Conservation (phyloP, 2,797 vertebrate species). For the Sebastes baramenuke region DNA sequence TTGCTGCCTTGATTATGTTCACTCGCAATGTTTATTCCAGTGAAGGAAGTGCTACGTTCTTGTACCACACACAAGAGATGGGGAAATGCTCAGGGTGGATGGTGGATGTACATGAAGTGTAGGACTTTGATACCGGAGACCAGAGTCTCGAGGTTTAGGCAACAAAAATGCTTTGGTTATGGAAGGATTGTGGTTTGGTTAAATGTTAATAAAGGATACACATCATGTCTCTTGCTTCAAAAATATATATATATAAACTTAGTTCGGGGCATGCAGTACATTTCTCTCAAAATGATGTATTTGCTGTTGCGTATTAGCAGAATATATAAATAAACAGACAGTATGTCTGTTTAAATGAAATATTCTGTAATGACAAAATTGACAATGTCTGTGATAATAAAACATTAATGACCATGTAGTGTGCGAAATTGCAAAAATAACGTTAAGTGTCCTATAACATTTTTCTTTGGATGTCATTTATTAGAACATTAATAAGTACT, state of each 20-base stretch:
- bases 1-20: conserved; percentile 7
- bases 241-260: background rate
- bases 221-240: background rate
- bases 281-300: background rate
- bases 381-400: background rate
- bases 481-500: background rate
- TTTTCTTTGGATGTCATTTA: background rate
- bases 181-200: conserved; percentile 5
- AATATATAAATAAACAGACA: background rate
- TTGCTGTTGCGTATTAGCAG: background rate
- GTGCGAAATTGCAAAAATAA: background rate
- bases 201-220: background rate
- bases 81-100: background rate
- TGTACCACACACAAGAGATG: background rate
- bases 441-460: too few relatives aligned
- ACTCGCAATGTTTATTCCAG: background rate
- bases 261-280: fast-evolving
- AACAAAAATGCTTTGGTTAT: background rate
- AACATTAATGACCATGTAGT: background rate
- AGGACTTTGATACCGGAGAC: background rate
- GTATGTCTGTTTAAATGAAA: background rate
- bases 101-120: background rate
- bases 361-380: background rate
- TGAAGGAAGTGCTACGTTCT: background rate
- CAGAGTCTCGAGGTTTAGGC: background rate